These are phyloP conservation scores for Drosophila greeni DNA, from an alignment of 2,888 invertebrate species.

Conservation along the genomic window DNA sequence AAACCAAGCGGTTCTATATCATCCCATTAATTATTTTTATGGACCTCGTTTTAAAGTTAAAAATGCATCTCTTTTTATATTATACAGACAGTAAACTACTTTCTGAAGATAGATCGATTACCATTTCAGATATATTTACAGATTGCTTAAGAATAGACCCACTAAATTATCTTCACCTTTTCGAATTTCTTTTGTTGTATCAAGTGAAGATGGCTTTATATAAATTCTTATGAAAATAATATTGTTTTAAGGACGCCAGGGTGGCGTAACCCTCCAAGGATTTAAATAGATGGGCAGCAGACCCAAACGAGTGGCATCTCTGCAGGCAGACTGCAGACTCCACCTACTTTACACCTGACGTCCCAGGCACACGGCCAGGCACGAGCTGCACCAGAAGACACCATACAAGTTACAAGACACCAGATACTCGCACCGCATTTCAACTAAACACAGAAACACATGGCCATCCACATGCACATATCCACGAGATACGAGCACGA, in stretches of 20 bases:
- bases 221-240: background rate
- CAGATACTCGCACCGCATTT: conserved; percentile 14
- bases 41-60: too few species aligned
- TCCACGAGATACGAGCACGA: conserved; percentile 16
- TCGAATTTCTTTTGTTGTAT: background rate
- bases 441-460: conserved; percentile 12
- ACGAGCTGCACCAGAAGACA: conserved; percentile 35
- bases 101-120: background rate
- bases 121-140: background rate
- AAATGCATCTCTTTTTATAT: too few species aligned
- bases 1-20: too few species aligned
- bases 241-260: background rate
- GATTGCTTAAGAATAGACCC: background rate
- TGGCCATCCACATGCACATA: conserved; percentile 12
- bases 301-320: conserved; percentile 11
- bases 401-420: conserved; percentile 25
- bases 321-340: conserved; percentile 45
- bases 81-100: too few species aligned
- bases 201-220: background rate
- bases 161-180: background rate
- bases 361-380: conserved; percentile 26
- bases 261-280: background rate
- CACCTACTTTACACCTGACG: conserved; percentile 69
- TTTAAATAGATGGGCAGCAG: conserved; percentile 3
- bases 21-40: too few species aligned